A percentile compares a stretch with the other conserved stretches of the same genome.
These are phyloP conservation scores for Lagenorhynchus albirostris DNA, from an alignment of 2,113 vertebrate species.

Conservation along the genomic window DNA sequence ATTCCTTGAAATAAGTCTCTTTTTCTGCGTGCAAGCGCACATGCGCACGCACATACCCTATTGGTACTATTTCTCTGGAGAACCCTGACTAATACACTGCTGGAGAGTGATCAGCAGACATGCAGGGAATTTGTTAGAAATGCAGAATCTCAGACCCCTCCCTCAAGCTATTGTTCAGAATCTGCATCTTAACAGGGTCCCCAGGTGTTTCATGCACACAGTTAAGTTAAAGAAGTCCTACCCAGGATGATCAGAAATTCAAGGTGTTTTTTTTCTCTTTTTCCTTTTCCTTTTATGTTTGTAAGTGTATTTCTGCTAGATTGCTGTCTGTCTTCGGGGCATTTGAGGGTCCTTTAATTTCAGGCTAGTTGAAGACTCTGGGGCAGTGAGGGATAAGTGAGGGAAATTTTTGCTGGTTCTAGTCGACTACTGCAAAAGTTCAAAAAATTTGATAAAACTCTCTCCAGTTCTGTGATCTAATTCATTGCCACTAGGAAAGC, in stretches of 20 bases:
- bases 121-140: background rate
- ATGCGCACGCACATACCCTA: background rate
- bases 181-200: background rate
- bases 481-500: constrained; percentile 64
- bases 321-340: background rate
- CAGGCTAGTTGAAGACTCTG: background rate
- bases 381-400: constrained; percentile 66
- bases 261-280: background rate
- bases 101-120: background rate
- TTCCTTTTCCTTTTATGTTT: constrained; percentile 51
- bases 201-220: background rate
- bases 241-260: background rate
- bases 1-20: background rate
- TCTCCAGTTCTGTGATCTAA: background rate
- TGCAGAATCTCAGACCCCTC: background rate
- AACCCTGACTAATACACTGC: background rate
- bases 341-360: constrained; percentile 62
- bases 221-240: background rate
- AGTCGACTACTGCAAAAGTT: background rate
- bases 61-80: background rate
- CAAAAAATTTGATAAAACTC: constrained; percentile 62
- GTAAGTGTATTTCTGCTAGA: constrained; percentile 22
- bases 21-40: background rate
- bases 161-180: background rate
- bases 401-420: constrained; percentile 68